Percentiles rank a stretch among this genome's conserved stretches.
These are phyloP conservation scores for Syrrhaptes paradoxus DNA, from an alignment of 2,113 vertebrate genomes.

Conservation along the genomic window DNA sequence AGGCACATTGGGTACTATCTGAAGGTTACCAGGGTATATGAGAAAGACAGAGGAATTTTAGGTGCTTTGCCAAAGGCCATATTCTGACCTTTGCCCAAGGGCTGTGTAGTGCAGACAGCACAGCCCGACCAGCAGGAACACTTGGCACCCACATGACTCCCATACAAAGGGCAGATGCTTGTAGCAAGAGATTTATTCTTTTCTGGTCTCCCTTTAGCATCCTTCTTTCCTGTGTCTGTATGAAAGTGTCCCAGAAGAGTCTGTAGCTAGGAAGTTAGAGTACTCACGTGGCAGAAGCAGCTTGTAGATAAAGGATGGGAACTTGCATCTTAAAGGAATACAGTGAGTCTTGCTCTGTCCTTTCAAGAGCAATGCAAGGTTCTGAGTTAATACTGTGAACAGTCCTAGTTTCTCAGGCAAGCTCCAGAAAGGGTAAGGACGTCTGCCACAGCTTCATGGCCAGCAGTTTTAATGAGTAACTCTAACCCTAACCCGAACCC, in stretches of 20 bases:
- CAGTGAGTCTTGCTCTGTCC: not conserved
- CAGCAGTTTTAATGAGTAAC: not conserved
- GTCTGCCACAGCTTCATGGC: not conserved
- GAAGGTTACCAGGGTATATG: not conserved
- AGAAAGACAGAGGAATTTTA: not conserved
- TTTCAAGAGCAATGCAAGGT: not conserved
- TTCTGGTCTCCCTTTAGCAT: not conserved
- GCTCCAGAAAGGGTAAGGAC: not conserved
- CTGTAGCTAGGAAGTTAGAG: not conserved
- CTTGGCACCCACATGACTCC: too few species aligned
- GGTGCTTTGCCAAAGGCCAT: not conserved
- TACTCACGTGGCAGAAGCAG: not conserved
- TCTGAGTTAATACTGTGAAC: not conserved
- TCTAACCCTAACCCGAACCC: too few species aligned
- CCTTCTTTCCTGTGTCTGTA: not conserved
- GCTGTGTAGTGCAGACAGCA: not conserved
- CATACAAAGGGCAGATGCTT: not conserved
- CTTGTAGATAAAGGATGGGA: not conserved
- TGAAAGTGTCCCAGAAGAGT: not conserved
- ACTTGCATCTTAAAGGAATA: not conserved
- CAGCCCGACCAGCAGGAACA: accelerated
- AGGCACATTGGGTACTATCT: not conserved
- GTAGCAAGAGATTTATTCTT: not conserved
- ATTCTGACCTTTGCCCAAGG: not conserved
- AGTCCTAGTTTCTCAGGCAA: not conserved